These are phyloP conservation scores for Lamprotornis superbus DNA, from an alignment of 2,113 vertebrate species.

Conservation along the genomic window DNA sequence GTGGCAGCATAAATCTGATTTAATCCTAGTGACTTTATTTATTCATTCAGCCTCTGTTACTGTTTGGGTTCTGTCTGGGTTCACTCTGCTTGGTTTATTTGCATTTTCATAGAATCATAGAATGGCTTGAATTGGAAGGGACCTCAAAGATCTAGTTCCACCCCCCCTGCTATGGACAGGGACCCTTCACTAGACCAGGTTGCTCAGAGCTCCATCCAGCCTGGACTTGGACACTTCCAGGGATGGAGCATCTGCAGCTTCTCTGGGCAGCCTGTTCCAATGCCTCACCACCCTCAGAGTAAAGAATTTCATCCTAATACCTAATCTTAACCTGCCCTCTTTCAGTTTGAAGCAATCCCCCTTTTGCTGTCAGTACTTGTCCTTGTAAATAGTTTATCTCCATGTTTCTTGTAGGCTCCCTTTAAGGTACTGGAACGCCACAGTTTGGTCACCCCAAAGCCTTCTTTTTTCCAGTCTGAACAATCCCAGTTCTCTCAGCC, in stretches of 20 bases:
- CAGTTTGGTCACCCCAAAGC: background rate
- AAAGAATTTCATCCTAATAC: background rate
- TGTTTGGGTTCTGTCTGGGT: constrained; percentile 44
- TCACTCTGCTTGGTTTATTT: constrained; percentile 45
- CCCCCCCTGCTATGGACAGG: background rate
- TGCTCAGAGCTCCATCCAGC: background rate
- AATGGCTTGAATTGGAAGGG: background rate
- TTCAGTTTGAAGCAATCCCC: background rate
- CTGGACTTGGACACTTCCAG: background rate
- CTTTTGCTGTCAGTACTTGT: background rate
- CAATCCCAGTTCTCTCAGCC: background rate
- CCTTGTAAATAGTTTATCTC: background rate
- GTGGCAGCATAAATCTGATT: constrained; percentile 52
- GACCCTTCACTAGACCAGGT: background rate
- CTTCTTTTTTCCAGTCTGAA: background rate
- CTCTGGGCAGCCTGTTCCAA: background rate
- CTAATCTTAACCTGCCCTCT: background rate
- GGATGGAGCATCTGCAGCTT: background rate
- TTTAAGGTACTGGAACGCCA: background rate
- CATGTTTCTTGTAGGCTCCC: background rate
- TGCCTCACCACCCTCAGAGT: background rate
- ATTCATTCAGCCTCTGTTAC: constrained; percentile 62
- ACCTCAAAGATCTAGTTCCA: background rate
- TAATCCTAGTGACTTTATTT: constrained; percentile 68
- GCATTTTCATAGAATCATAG: constrained; percentile 5